Evolutionary conservation across 2,113 vertebrate genomes (phyloP).

Genomic region (Circaetus gallicus): DNA sequence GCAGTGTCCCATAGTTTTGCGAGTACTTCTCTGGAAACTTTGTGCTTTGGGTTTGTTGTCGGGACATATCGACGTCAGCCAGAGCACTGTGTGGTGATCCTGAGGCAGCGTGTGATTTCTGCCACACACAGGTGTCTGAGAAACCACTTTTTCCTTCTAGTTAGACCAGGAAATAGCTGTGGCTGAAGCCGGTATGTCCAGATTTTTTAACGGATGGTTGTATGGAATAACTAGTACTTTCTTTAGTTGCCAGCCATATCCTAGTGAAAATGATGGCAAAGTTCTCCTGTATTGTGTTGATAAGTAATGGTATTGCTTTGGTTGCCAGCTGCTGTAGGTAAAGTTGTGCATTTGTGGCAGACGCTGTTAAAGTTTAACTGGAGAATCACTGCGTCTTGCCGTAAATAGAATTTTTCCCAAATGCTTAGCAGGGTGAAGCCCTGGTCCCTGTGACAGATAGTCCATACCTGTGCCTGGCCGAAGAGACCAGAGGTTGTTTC

Average conservation of each 20-base stretch:
- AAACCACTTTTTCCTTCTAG: neutral
- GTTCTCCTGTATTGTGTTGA: fast-evolving
- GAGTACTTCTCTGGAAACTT: neutral
- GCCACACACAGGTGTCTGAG: neutral
- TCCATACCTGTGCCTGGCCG: fast-evolving
- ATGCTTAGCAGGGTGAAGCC: fast-evolving
- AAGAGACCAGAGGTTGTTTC: neutral
- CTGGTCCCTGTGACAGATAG: fast-evolving
- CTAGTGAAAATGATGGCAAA: neutral
- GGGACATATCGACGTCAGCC: fast-evolving
- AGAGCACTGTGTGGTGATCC: neutral
- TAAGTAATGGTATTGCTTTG: neutral
- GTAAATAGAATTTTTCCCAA: neutral
- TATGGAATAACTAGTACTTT: neutral
- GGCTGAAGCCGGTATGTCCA: neutral
- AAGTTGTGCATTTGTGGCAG: neutral
- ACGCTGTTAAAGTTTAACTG: too few species aligned
- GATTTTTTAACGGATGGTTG: neutral
- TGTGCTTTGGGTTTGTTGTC: neutral
- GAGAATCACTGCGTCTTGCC: neutral
- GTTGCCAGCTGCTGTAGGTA: neutral
- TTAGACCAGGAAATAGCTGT: neutral
- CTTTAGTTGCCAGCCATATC: neutral
- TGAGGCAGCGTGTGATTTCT: neutral
- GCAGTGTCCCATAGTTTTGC: fast-evolving